A percentile compares a stretch with the other conserved stretches of the same genome.
phyloP scores from a whole-genome alignment of 2,888 invertebrate species.

The Drosophila borealis region DNA sequence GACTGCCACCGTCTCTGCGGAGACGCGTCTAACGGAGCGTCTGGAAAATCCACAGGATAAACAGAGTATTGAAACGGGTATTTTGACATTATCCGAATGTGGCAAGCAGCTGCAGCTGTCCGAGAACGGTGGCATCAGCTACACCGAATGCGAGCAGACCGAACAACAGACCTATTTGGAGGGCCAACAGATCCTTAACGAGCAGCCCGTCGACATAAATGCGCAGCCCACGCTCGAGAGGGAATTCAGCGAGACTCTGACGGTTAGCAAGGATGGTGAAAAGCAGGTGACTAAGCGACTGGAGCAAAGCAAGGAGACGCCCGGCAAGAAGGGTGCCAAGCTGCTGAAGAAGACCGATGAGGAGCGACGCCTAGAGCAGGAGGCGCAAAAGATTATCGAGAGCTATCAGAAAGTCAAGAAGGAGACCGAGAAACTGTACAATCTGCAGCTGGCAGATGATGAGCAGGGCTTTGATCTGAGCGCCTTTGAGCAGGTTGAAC shows the following conservation, averaged over 20 bases:
- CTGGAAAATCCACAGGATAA: slow-evolving; percentile 82
- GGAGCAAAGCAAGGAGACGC: slow-evolving; percentile 66
- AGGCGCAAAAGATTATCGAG: slow-evolving; percentile 81
- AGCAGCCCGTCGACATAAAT: slow-evolving; percentile 18
- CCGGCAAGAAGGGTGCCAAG: slow-evolving; percentile 76
- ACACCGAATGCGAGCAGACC: slow-evolving; percentile 80
- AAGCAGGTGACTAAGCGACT: slow-evolving; percentile 75
- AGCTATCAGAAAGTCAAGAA: slow-evolving; percentile 82
- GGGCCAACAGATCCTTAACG: slow-evolving; percentile 46
- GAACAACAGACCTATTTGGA: slow-evolving; percentile 79
- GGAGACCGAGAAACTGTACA: slow-evolving; percentile 79
- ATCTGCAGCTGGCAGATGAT: slow-evolving; percentile 69
- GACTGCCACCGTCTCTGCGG: slow-evolving; percentile 83
- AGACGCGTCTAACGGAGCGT: slow-evolving; percentile 82
- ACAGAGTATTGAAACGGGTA: slow-evolving; percentile 84
- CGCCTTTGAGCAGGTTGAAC: slow-evolving; percentile 66
- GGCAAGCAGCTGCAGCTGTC: slow-evolving; percentile 80
- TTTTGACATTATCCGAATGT: slow-evolving; percentile 84
- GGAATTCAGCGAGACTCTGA: slow-evolving; percentile 73
- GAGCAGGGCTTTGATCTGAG: slow-evolving; percentile 76
- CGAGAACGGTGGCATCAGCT: slow-evolving; percentile 64
- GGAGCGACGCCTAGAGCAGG: slow-evolving; percentile 78
- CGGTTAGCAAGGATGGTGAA: slow-evolving; percentile 74
- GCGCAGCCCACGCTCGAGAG: slow-evolving; percentile 59
- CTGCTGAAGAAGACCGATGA: slow-evolving; percentile 81